phyloP scores from a whole-genome alignment of 53 echinoderm and acorn worm species.

The Luidia sarsii region DNA sequence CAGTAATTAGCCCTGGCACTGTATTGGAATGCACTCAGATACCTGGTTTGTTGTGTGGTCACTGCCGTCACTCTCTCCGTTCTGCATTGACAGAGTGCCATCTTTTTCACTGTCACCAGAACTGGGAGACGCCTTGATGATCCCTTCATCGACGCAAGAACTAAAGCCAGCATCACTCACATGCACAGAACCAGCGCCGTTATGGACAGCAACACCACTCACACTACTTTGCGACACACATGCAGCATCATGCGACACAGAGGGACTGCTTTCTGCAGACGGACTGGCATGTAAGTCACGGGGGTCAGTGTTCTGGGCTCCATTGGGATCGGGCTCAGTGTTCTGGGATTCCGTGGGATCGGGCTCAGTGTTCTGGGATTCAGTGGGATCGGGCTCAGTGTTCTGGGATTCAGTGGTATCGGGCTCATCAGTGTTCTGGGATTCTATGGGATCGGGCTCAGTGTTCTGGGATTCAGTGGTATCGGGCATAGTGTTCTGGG shows the following conservation, averaged over 20 bases:
- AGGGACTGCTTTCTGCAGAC: not conserved
- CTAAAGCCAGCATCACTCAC: not conserved
- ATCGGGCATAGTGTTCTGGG: constrained; percentile 6
- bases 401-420: not conserved
- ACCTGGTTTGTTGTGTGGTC: no score
- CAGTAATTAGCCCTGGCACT: no score
- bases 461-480: constrained; percentile 17
- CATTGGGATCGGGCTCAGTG: no score
- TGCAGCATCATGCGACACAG: constrained; percentile 16
- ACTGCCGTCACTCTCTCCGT: no score
- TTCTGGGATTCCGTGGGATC: not conserved
- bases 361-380: not conserved
- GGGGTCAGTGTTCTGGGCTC: not conserved
- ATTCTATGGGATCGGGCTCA: not conserved
- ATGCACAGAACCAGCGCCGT: not conserved
- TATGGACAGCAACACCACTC: no score
- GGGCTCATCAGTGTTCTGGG: not conserved
- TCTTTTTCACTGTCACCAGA: no score
- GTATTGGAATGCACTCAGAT: no score
- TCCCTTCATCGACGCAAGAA: no score
- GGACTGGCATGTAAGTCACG: not conserved
- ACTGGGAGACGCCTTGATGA: no score
- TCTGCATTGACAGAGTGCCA: no score
- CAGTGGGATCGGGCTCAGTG: not conserved
- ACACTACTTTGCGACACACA: not conserved